Base-by-base conservation (phyloP, 2,113 vertebrate genomes). In the Phyllostomus discolor region DNA sequence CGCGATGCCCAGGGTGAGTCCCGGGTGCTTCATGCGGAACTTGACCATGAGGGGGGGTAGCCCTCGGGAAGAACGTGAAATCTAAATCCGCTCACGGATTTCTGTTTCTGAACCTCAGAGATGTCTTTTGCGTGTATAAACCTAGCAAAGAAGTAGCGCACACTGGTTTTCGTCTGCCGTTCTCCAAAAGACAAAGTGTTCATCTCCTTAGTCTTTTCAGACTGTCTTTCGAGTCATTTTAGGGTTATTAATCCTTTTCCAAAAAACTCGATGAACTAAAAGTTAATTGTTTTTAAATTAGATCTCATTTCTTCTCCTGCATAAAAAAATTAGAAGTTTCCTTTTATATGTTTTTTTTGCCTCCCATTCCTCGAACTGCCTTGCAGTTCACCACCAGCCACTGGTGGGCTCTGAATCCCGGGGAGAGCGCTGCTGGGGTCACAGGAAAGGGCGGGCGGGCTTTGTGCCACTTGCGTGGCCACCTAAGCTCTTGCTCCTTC, bases 1-100 rank as follows among this genome's bases (percentile, higher is more conserved):
- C 1, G 93, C 96, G 94, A 98, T 99, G 98, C 99, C 99, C 95
- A 99, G 98, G 98, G 99, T 99, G 95, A 98, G 98, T 97, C 50
- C 69, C 43, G 20, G 73, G 2, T 31, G 35, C 59, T 91, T 28
- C 0, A 0, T 72, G 33, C 33, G 43, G 35, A 46, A 14, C 35
- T 59, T 59, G 69, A 50, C 35, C 48, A 4, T 66, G 57, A 35
- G n/a, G 12, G 67, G 54, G 24, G 28, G 35, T 73, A 89, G 88
- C 26, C 83, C 17, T 38, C 80, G 67, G 79, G 67, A 87, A 75
- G n/a, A 46, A 28, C 62, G 9, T 22, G 19, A 19, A 79, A 14
- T n/a, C 80, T 66, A 17, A 50, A 94, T 10, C n/a, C 54, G 33
- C 33, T 3, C 66, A n/a, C 26, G 46, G 9, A 41, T 82, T 57